Percentiles rank a stretch among this genome's conserved stretches.
Evolutionary conservation across 1,140 invertebrate genomes (phyloP).

Genomic region (Archivesica marissinica): DNA sequence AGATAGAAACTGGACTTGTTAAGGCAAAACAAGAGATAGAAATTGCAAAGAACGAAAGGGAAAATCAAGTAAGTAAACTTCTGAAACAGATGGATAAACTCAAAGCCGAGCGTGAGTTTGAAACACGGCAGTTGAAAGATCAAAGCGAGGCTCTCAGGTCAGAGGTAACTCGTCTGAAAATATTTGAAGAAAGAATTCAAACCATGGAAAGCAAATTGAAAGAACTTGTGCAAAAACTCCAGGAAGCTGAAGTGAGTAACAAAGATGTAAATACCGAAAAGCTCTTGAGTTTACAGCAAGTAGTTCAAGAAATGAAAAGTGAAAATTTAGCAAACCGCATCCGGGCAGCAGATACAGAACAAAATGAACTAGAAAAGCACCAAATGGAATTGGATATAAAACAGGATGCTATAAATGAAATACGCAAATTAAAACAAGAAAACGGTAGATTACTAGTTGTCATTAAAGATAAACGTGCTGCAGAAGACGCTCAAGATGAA

Average conservation of each 20-base stretch:
- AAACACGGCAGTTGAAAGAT: constrained; percentile 51
- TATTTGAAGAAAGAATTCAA: constrained; percentile 60
- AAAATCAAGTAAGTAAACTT: constrained; percentile 54
- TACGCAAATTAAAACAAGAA: constrained; percentile 55
- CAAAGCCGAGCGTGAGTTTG: constrained; percentile 44
- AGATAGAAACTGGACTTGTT: constrained; percentile 39
- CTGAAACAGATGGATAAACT: constrained; percentile 52
- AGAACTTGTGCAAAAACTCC: constrained; percentile 43
- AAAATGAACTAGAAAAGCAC: constrained; percentile 60
- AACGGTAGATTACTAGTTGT: constrained; percentile 37
- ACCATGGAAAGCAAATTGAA: constrained; percentile 56
- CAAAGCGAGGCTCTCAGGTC: constrained; percentile 53
- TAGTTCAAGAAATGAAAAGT: constrained; percentile 59
- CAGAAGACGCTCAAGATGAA: constrained; percentile 61
- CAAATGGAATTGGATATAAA: constrained; percentile 58
- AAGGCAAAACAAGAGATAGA: constrained; percentile 47
- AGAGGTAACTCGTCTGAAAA: constrained; percentile 50
- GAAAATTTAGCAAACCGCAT: constrained; percentile 55
- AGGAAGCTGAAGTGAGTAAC: constrained; percentile 55
- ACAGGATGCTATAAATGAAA: constrained; percentile 62
- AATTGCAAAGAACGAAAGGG: constrained; percentile 51
- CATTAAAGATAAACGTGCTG: constrained; percentile 50
- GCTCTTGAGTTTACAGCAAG: constrained; percentile 53
- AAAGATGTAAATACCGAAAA: constrained; percentile 38
- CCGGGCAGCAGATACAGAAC: constrained; percentile 49